A percentile compares a stretch with the other conserved stretches of the same genome.
These are phyloP conservation scores for Drosophila parvula DNA, from an alignment of 1,140 invertebrate species.

Conservation along the genomic window DNA sequence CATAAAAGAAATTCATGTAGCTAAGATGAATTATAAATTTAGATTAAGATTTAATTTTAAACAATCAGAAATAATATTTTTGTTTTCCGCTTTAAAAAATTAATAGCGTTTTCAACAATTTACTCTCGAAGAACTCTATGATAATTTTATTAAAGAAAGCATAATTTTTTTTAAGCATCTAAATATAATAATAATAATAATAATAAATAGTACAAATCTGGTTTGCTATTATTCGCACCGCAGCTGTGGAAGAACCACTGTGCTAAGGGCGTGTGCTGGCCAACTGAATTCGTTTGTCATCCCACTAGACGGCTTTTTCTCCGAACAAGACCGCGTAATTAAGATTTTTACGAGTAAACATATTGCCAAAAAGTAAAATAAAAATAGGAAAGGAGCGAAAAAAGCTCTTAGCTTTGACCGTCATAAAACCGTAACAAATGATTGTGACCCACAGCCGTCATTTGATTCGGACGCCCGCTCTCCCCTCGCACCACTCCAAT, in stretches of 20 bases:
- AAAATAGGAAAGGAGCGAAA: slow-evolving; percentile 28
- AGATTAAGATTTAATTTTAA: too few relatives aligned
- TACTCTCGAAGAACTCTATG: too few relatives aligned
- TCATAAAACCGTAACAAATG: slow-evolving; percentile 52
- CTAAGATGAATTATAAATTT: not conserved
- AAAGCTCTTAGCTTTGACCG: slow-evolving; percentile 44
- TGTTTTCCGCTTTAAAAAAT: too few relatives aligned
- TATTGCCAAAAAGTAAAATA: slow-evolving; percentile 35
- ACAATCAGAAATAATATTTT: too few relatives aligned
- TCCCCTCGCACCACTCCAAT: slow-evolving; percentile 34
- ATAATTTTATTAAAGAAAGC: too few relatives aligned
- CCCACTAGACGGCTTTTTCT: slow-evolving; percentile 8
- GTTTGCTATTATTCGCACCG: slow-evolving; percentile 2
- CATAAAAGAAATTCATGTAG: not conserved
- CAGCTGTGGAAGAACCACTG: slow-evolving; percentile 10
- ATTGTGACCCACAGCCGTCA: slow-evolving; percentile 58
- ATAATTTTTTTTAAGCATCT: too few relatives aligned
- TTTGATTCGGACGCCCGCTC: slow-evolving; percentile 25
- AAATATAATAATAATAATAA: too few relatives aligned
- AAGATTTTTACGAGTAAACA: slow-evolving; percentile 51
- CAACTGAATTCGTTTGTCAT: slow-evolving; percentile 37
- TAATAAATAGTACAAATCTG: not conserved
- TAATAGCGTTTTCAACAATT: too few relatives aligned
- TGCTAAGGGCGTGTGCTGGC: slow-evolving; percentile 27
- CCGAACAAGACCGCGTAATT: slow-evolving; percentile 47